Conservation (phyloP, 2,888 invertebrate genomes). For the Tipula lateralis region DNA sequence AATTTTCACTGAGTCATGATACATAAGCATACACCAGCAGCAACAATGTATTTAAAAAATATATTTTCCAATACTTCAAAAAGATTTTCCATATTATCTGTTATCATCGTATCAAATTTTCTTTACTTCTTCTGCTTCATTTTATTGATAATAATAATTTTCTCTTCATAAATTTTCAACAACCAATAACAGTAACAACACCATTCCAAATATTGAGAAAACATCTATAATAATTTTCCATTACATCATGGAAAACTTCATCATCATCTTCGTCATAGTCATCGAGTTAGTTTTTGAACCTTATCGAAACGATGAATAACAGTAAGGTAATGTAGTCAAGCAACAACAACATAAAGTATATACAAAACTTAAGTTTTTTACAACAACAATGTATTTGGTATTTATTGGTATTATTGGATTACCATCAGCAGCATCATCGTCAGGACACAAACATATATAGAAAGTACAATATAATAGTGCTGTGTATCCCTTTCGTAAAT, state of each 20-base stretch:
- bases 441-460: background rate
- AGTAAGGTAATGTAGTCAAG: background rate
- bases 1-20: background rate
- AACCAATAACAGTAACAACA: background rate
- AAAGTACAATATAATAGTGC: background rate
- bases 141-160: background rate
- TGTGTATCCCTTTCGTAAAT: background rate
- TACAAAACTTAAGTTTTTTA: conserved; percentile 3
- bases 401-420: background rate
- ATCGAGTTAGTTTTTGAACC: background rate
- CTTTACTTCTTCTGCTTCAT: background rate
- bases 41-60: background rate
- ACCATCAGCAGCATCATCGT: background rate
- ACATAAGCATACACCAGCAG: background rate
- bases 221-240: background rate
- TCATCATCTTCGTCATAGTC: background rate
- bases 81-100: background rate
- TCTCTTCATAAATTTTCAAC: background rate
- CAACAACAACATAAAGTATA: background rate
- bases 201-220: background rate
- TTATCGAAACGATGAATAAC: background rate
- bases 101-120: background rate
- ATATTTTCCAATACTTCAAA: background rate
- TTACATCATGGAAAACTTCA: background rate
- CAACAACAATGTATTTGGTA: background rate